A percentile compares a stretch with the other conserved stretches of the same genome.
These are phyloP conservation scores for Oreonectes daqikongensis DNA, from an alignment of 2,797 vertebrate species.

Conservation along the genomic window DNA sequence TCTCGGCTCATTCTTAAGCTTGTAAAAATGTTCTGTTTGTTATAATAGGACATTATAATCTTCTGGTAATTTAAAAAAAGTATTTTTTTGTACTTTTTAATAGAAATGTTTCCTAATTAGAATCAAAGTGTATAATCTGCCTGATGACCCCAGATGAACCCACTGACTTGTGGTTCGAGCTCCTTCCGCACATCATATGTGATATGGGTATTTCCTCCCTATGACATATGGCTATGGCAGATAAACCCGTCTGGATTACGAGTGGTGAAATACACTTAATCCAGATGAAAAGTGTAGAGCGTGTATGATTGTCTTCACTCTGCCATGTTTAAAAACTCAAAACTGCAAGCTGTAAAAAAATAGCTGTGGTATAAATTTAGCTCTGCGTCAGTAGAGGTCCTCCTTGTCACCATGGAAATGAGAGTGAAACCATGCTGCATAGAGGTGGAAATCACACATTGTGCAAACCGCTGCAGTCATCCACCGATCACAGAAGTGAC, in stretches of 20 bases:
- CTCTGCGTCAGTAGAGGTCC: slow-evolving; percentile 41
- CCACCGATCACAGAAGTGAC: slow-evolving; percentile 29
- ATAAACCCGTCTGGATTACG: background rate
- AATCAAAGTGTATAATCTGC: background rate
- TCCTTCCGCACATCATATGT: background rate
- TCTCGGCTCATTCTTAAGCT: too few relatives aligned
- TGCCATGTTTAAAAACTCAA: background rate
- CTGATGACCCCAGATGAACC: background rate
- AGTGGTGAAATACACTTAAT: background rate
- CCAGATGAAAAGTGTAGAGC: background rate
- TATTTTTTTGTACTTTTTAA: background rate
- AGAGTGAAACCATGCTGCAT: slow-evolving; percentile 46
- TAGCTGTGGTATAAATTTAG: slow-evolving; percentile 26
- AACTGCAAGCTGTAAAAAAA: slow-evolving; percentile 24
- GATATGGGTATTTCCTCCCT: background rate
- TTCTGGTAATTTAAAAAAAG: too few relatives aligned
- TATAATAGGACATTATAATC: too few relatives aligned
- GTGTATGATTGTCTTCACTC: background rate
- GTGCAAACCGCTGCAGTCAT: slow-evolving; percentile 19
- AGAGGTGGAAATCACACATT: slow-evolving; percentile 46
- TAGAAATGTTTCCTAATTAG: background rate
- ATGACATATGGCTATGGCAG: slow-evolving; percentile 10
- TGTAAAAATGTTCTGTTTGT: too few relatives aligned
- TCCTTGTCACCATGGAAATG: slow-evolving; percentile 52
- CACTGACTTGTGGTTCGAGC: background rate